phyloP scores from a whole-genome alignment of 2,113 vertebrate genomes.

The Copsychus sechellarum region DNA sequence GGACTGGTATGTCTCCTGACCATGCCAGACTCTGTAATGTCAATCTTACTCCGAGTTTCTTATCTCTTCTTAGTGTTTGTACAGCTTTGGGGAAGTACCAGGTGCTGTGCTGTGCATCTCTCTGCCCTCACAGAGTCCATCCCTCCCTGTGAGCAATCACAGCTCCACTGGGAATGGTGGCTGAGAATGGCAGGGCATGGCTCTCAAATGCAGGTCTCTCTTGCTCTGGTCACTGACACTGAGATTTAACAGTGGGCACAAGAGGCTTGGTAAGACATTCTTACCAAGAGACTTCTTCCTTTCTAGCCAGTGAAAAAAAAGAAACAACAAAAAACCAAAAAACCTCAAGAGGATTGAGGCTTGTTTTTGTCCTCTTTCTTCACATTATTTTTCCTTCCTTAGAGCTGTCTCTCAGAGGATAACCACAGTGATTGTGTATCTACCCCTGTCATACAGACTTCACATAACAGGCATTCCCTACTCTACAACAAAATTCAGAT shows the following conservation, averaged over 20 bases:
- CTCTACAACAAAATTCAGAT: neutral
- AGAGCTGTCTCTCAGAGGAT: neutral
- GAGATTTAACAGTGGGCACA: neutral
- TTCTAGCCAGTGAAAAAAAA: neutral
- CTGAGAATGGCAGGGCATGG: neutral
- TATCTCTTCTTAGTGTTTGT: neutral
- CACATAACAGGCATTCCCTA: neutral
- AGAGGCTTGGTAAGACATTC: neutral
- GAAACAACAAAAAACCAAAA: neutral
- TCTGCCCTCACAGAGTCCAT: too few relatives aligned
- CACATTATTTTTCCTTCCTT: neutral
- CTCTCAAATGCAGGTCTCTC: accelerated
- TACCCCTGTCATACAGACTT: neutral
- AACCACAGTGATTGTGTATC: neutral
- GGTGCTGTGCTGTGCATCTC: neutral
- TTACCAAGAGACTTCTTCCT: neutral
- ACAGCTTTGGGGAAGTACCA: neutral
- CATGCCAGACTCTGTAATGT: neutral
- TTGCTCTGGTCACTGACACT: neutral
- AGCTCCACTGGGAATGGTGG: neutral
- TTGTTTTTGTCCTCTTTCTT: neutral
- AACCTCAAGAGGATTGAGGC: neutral
- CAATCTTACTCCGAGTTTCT: neutral
- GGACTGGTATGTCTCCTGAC: neutral
- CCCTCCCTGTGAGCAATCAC: neutral